Evolutionary conservation across 64 coral and sea anemone genomes (phyloP).

Genomic region (Montipora efflorescens): DNA sequence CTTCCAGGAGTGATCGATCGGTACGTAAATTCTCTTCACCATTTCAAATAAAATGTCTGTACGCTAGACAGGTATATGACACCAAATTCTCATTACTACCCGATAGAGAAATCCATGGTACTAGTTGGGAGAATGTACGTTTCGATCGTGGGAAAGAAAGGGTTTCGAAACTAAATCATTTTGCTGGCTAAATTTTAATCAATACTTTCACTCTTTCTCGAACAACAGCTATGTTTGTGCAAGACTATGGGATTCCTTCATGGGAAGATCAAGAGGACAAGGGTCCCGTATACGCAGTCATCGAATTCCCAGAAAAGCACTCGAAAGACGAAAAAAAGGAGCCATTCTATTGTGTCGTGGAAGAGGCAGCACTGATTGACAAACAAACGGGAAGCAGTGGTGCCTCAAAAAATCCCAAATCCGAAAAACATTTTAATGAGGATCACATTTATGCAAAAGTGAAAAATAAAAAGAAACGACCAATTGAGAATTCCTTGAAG

Average conservation of each 20-base stretch:
- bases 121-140: no score
- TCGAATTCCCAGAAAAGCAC: not conserved
- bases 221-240: constrained; percentile 8
- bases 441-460: constrained; percentile 9
- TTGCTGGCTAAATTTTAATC: not conserved
- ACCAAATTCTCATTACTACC: no score
- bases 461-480: not conserved
- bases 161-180: no score
- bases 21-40: no score
- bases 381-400: not conserved
- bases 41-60: no score
- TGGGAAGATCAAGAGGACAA: not conserved
- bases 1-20: no score
- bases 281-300: not conserved
- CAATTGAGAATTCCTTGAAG: not conserved
- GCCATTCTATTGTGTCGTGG: not conserved
- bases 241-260: constrained; percentile 7
- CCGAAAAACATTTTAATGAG: not conserved
- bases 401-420: not conserved
- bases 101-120: no score
- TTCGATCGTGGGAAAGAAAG: no score
- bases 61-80: no score
- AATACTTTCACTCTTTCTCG: not conserved
- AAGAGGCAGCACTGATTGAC: not conserved
- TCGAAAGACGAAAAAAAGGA: not conserved